A percentile compares a stretch with the other conserved stretches of the same genome.
Evolutionary conservation across 1,140 invertebrate species (phyloP).

Genomic region (Drosophila melanica): DNA sequence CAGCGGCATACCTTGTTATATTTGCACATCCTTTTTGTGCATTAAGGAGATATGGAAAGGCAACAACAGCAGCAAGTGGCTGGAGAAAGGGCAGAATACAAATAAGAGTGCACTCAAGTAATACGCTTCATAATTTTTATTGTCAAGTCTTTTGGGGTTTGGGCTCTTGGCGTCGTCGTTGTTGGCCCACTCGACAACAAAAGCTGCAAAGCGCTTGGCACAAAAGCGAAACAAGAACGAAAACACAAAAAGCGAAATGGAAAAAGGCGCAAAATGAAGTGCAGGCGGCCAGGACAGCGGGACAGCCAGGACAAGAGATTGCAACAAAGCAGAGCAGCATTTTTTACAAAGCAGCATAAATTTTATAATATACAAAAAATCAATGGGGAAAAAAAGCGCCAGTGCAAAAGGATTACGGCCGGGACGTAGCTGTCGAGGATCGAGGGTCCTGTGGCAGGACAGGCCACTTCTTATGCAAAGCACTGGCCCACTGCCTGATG

Average conservation of each 20-base stretch:
- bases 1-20: conserved; percentile 47
- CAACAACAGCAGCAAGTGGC: conserved; percentile 37
- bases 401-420: conserved; percentile 38
- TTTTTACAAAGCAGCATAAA: conserved; percentile 54
- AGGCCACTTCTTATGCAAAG: conserved; percentile 52
- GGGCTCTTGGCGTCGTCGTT: conserved; percentile 37
- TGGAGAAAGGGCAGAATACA: conserved; percentile 50
- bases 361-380: conserved; percentile 56
- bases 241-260: conserved; percentile 17
- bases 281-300: conserved; percentile 1
- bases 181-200: conserved; percentile 53
- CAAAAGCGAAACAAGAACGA: conserved; percentile 11
- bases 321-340: conserved; percentile 46
- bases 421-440: background rate
- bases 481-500: conserved; percentile 27
- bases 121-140: conserved; percentile 64
- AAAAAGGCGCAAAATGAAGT: conserved; percentile 50
- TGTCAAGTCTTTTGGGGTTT: conserved; percentile 50
- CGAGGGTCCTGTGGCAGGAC: conserved; percentile 23
- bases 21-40: conserved; percentile 26
- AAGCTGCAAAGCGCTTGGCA: conserved; percentile 44
- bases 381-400: conserved; percentile 28
- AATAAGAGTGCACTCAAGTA: conserved; percentile 60
- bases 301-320: conserved; percentile 33
- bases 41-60: conserved; percentile 22